These are phyloP conservation scores for Vireo altiloquus DNA, from an alignment of 2,113 vertebrate genomes.

Conservation along the genomic window DNA sequence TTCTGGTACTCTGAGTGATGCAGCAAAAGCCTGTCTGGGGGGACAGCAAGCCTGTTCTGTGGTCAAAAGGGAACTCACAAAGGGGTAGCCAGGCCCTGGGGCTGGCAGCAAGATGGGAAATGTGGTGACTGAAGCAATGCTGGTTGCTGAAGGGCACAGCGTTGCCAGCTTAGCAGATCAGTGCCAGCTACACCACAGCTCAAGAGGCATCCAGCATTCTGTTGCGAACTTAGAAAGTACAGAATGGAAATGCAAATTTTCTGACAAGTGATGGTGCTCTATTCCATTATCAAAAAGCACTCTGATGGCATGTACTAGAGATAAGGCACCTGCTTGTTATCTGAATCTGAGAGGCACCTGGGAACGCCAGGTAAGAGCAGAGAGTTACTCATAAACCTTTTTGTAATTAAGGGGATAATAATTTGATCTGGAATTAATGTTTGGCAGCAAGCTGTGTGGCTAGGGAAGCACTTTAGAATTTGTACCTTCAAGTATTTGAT, in stretches of 20 bases:
- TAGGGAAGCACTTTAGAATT: conserved; percentile 27
- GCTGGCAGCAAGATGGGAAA: background rate
- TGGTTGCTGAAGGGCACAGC: background rate
- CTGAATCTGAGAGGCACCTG: background rate
- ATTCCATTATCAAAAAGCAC: background rate
- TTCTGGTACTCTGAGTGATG: background rate
- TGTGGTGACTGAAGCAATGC: background rate
- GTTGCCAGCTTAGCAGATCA: background rate
- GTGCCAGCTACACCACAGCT: background rate
- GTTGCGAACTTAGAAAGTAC: background rate
- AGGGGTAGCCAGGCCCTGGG: background rate
- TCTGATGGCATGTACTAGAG: background rate
- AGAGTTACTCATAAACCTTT: background rate
- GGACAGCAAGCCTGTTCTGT: background rate
- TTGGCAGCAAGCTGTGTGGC: conserved; percentile 19
- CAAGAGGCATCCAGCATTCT: background rate
- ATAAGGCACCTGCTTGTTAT: conserved; percentile 44
- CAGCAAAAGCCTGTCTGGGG: background rate
- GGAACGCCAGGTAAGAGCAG: background rate
- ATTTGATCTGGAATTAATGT: conserved; percentile 36
- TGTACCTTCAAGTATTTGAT: background rate
- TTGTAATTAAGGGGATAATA: conserved; percentile 21
- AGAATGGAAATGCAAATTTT: background rate
- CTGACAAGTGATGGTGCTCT: background rate
- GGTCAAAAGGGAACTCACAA: background rate